Evolutionary conservation across 2,888 invertebrate species (phyloP), one percentile per base, ranked within the genome.

Genomic region (Lithophane ornitopus): DNA sequence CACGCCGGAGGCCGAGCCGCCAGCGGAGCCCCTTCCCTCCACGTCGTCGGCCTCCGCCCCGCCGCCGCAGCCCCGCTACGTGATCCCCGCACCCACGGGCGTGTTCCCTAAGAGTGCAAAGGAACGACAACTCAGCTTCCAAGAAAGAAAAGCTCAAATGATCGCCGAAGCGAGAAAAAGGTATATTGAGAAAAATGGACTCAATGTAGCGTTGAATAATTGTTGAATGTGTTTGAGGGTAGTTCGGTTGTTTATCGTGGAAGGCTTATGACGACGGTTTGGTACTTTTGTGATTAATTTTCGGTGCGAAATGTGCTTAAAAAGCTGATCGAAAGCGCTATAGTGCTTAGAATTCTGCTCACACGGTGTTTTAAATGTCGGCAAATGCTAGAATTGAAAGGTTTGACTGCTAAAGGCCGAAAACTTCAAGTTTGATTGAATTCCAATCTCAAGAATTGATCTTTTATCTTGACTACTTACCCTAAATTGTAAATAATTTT

Each of bases 151-250:
- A 93, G 97, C 97, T 69, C 97, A 97, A 89, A 97, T 99, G 96
- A 97, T 98, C 80, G 98, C 98, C 26, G 97, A 97, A 84, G 98
- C 98, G 3, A 96, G 98, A 81, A 97, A 97, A 92, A 97, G 97
- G 91, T 99, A 98, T 92, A 97, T 98, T 83, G 97, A 98, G 92
- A 98, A 98, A 93, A 98, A 98, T 90, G 97, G 97, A 58, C 95
- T 98, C 66, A 93, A 94, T 62, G 76, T 93, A 3, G 91, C 93
- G 3, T 58, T 92, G 61, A 88, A 87, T 71, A 93, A 92, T 87
- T 94, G 91, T 84, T 89, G 89, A 90, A 78, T 70, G 34, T 67
- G 19, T 63, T 68, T 65, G 56, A 63, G 79, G 81, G 79, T 85
- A 82, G 76, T 87, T 89, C 78, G 78, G 89, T 87, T 89, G 89